A percentile compares a stretch with the other conserved stretches of the same genome.
Conservation (phyloP, 2,113 vertebrate genomes). For the Dicaeum eximium region DNA sequence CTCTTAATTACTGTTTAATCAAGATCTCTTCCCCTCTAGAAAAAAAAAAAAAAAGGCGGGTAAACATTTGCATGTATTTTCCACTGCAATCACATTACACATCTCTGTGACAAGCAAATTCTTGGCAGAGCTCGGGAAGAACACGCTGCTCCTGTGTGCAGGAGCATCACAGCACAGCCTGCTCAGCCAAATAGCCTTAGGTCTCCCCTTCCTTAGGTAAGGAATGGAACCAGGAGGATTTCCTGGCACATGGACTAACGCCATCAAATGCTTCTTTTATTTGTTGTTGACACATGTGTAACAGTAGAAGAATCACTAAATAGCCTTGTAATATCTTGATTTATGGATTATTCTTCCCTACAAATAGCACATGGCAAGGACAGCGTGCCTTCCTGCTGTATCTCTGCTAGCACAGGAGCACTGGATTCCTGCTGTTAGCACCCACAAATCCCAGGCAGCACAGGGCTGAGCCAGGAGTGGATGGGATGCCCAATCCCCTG, state of each 20-base stretch:
- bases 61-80: slow-evolving; percentile 29
- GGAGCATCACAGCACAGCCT: slow-evolving; percentile 20
- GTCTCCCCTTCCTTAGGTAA: slow-evolving; percentile 45
- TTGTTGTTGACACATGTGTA: slow-evolving; percentile 55
- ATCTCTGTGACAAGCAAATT: slow-evolving; percentile 27
- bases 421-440: neutral
- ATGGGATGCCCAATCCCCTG: neutral
- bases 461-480: neutral
- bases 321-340: slow-evolving; percentile 61
- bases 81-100: neutral
- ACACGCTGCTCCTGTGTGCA: slow-evolving; percentile 12
- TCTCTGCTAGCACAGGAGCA: neutral
- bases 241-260: slow-evolving; percentile 46
- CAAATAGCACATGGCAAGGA: neutral
- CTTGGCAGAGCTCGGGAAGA: slow-evolving; percentile 45
- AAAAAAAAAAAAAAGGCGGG: neutral
- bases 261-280: slow-evolving; percentile 53
- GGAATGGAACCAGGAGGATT: slow-evolving; percentile 43
- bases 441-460: neutral
- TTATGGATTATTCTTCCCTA: slow-evolving; percentile 48
- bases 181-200: slow-evolving; percentile 63
- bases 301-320: slow-evolving; percentile 49
- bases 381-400: neutral
- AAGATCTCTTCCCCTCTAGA: slow-evolving; percentile 51
- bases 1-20: slow-evolving; percentile 66